Conservation (phyloP, 2,888 invertebrate genomes). For the Drosophila anceps region DNA sequence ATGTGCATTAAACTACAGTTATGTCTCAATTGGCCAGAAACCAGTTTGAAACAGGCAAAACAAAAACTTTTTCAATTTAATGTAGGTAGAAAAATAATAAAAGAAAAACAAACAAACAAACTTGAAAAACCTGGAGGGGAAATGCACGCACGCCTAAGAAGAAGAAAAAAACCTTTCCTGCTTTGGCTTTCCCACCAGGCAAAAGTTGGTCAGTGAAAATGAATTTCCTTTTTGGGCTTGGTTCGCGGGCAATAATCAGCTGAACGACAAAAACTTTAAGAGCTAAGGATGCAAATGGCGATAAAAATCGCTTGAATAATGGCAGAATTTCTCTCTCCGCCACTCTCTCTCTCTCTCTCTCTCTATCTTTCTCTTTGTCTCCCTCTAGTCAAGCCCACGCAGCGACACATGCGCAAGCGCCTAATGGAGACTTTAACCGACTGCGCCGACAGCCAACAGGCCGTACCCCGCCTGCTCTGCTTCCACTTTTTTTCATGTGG, state of each 20-base stretch:
- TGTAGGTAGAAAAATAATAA: conserved; percentile 37
- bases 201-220: conserved; percentile 71
- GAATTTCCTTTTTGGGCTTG: conserved; percentile 62
- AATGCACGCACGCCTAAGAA: conserved; percentile 7
- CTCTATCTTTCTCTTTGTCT: not conserved
- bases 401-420: conserved; percentile 41
- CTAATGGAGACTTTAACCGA: conserved; percentile 69
- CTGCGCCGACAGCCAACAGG: conserved; percentile 50
- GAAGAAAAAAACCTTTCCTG: conserved; percentile 66
- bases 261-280: conserved; percentile 14
- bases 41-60: conserved; percentile 46
- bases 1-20: conserved; percentile 69
- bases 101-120: conserved; percentile 34
- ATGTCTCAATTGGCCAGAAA: conserved; percentile 73
- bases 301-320: conserved; percentile 45
- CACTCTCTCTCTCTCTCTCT: not conserved
- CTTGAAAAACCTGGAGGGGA: conserved; percentile 35
- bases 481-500: conserved; percentile 50
- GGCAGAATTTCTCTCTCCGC: conserved; percentile 25
- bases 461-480: not conserved
- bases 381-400: conserved; percentile 37
- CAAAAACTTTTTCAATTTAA: conserved; percentile 38
- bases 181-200: conserved; percentile 52
- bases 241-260: conserved; percentile 8
- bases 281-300: conserved; percentile 64